A percentile compares a stretch with the other conserved stretches of the same genome.
These are phyloP conservation scores for Daboia siamensis DNA, from an alignment of 2,113 vertebrate genomes.

Conservation along the genomic window DNA sequence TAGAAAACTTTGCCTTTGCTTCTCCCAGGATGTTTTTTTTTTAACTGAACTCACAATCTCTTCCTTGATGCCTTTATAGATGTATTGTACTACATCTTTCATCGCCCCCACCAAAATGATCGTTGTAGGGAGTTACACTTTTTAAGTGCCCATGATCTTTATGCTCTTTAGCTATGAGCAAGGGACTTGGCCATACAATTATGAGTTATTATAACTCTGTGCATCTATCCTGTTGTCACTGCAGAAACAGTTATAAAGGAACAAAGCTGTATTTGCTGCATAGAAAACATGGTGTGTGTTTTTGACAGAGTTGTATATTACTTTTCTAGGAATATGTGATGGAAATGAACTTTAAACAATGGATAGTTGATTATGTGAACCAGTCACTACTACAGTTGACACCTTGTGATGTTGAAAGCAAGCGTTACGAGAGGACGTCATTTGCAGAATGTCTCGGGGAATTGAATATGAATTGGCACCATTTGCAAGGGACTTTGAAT, in stretches of 20 bases:
- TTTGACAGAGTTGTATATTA: not conserved
- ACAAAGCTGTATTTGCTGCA: not conserved
- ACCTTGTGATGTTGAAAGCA: constrained; percentile 71
- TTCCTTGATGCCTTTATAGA: not conserved
- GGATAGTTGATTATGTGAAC: constrained; percentile 81
- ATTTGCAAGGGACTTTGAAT: constrained; percentile 68
- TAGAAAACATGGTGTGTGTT: not conserved
- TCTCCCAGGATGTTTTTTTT: not conserved
- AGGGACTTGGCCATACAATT: not conserved
- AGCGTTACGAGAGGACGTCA: constrained; percentile 74
- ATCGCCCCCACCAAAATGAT: not conserved
- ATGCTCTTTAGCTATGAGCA: not conserved
- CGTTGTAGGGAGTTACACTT: not conserved
- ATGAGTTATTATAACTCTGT: not conserved
- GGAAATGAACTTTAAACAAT: constrained; percentile 79
- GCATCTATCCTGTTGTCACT: not conserved
- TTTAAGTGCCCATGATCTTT: not conserved
- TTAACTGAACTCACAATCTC: not conserved
- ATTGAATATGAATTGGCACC: constrained; percentile 79
- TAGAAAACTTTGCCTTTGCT: not conserved
- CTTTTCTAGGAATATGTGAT: constrained; percentile 71
- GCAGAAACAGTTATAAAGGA: not conserved
- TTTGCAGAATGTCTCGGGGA: constrained; percentile 84
- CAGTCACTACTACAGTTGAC: constrained; percentile 77
- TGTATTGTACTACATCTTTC: not conserved